phyloP scores from a whole-genome alignment of 1,140 invertebrate genomes.

The Tetragnatha versicolor region DNA sequence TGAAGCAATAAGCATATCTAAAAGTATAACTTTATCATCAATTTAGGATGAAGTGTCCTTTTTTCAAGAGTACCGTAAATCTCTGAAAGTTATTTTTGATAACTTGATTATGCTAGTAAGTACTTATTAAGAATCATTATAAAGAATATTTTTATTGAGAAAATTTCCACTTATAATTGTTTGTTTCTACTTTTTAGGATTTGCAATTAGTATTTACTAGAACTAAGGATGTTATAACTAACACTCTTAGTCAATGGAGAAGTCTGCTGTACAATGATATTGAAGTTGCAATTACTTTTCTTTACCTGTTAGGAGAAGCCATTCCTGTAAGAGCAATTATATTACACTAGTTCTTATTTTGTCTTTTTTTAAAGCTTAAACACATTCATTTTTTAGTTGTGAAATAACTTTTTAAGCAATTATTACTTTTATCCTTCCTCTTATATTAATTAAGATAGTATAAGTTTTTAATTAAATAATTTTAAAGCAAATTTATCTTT shows the following conservation, averaged over 20 bases:
- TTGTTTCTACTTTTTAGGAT: slow-evolving; percentile 61
- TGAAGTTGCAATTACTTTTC: slow-evolving; percentile 68
- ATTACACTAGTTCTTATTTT: no score
- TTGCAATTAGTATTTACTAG: slow-evolving; percentile 66
- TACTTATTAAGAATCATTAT: not conserved
- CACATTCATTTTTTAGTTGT: no score
- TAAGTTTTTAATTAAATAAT: no score
- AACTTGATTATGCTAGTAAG: slow-evolving; percentile 63
- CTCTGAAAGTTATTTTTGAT: slow-evolving; percentile 69
- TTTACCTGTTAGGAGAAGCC: slow-evolving; percentile 69
- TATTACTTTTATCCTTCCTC: no score
- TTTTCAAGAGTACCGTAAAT: slow-evolving; percentile 70
- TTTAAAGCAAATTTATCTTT: no score
- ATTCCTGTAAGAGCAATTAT: slow-evolving; percentile 38
- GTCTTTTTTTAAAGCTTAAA: no score
- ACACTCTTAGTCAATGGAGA: slow-evolving; percentile 66
- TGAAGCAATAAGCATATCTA: not conserved
- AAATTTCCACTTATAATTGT: not conserved
- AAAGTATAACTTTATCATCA: not conserved
- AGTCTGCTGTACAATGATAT: slow-evolving; percentile 66
- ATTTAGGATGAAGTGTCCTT: slow-evolving; percentile 68
- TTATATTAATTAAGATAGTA: no score
- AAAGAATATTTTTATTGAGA: not conserved
- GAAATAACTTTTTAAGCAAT: no score
- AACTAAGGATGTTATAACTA: slow-evolving; percentile 65